Base-by-base conservation (phyloP, 2,888 invertebrate species). In the Sesamia inferens region DNA sequence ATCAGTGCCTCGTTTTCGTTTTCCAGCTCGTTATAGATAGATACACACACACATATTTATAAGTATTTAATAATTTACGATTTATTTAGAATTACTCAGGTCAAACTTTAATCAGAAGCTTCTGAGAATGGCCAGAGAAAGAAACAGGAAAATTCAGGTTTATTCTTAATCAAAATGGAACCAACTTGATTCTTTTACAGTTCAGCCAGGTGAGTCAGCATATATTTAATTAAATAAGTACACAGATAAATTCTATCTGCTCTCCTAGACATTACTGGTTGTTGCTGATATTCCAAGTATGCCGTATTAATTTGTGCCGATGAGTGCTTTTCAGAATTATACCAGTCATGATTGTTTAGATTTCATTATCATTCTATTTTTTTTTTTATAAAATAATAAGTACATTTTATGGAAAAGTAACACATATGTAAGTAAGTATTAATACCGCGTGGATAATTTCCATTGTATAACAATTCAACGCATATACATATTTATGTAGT, bases 401-500 rank as follows among this genome's bases (percentile, higher is more conserved):
- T 14, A 44, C 51, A 63, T 54, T 71, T 57, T 11, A 66, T 79
- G 31, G 72, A 63, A 59, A 44, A 47, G 63, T 64, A 22, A 13
- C 54, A 47, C 31, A 31, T 31, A 54, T 2, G 22, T 14, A 42
- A 44, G 10, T 14, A 42, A 19, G n/a, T 55, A 55, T 65, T 39
- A 64, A 48, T 63, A 31, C 39, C 39, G 61, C 47, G 8, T 57
- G 66, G 54, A 68, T 66, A 14, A 61, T 66, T 74, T 74, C 55
- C 62, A 63, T 57, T 78, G 48, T 48, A 59, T 39, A 62, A 62
- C 19, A 71, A 74, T 68, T 74, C 4, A 63, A 68, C 67, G 51
- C 63, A 64, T 59, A 57, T 22, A 13, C 1, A 70, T 71, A 58
- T 79, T 71, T 79, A 75, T 71, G 44, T 57, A 82, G 31, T 55